Evolutionary conservation across 1,140 invertebrate species (phyloP).

Genomic region (Anastatus disparis): DNA sequence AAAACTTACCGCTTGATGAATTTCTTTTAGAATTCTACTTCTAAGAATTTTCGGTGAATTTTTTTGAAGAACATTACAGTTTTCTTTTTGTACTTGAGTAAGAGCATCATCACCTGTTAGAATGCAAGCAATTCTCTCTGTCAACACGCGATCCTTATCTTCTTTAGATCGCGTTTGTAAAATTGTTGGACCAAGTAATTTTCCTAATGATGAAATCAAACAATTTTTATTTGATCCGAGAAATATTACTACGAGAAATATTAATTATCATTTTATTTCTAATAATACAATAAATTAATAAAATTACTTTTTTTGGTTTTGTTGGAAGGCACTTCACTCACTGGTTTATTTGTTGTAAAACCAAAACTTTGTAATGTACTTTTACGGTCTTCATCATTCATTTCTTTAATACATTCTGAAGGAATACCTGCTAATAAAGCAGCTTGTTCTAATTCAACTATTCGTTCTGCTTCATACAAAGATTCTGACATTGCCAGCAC

Average conservation of each 20-base stretch:
- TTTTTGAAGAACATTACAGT: not conserved
- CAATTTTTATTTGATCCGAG: slow-evolving; percentile 28
- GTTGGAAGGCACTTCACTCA: slow-evolving; percentile 22
- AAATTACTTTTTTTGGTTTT: slow-evolving; percentile 53
- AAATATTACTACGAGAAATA: too few species aligned
- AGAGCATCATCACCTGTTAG: slow-evolving; percentile 57
- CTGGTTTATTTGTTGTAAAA: slow-evolving; percentile 55
- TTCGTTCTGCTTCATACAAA: slow-evolving; percentile 62
- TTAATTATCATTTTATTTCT: too few species aligned
- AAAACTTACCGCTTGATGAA: slow-evolving; percentile 46
- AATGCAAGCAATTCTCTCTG: slow-evolving; percentile 65
- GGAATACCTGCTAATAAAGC: slow-evolving; percentile 47
- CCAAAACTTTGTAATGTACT: slow-evolving; percentile 59
- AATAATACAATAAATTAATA: slow-evolving; percentile 24
- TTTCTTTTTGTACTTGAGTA: slow-evolving; percentile 47
- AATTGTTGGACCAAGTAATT: slow-evolving; percentile 48
- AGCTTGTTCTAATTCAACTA: slow-evolving; percentile 55
- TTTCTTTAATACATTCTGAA: slow-evolving; percentile 43
- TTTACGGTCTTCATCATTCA: slow-evolving; percentile 47
- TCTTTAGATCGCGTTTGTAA: slow-evolving; percentile 61
- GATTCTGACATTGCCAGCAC: slow-evolving; percentile 67
- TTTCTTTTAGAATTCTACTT: slow-evolving; percentile 47
- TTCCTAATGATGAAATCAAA: slow-evolving; percentile 45
- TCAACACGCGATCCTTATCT: slow-evolving; percentile 62
- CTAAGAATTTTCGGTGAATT: slow-evolving; percentile 40